Conservation (phyloP, 2,888 invertebrate genomes). For the Cecidostiba fungosa region DNA sequence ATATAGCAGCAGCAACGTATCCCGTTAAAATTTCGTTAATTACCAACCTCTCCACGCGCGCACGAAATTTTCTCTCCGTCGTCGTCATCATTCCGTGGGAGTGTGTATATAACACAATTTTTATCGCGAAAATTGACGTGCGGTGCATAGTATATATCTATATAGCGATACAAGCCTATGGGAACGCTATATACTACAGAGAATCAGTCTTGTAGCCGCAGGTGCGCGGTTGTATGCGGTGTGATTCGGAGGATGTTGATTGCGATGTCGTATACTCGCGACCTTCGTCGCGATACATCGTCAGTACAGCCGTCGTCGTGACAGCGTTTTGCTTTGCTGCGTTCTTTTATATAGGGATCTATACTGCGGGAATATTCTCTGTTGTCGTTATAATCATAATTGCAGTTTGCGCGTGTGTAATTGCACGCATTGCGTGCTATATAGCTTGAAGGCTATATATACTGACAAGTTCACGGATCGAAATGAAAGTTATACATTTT, state of each 20-base stretch:
- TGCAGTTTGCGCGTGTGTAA: neutral
- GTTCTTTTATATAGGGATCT: too few relatives aligned
- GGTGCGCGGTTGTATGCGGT: neutral
- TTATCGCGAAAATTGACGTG: slow-evolving; percentile 47
- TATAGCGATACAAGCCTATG: neutral
- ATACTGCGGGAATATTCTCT: neutral
- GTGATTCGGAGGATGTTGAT: neutral
- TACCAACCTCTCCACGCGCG: slow-evolving; percentile 10
- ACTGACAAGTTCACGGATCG: neutral
- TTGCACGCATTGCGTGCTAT: neutral
- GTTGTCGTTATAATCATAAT: slow-evolving; percentile 3
- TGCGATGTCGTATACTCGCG: neutral
- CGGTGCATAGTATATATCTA: neutral
- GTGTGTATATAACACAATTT: neutral
- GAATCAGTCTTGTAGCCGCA: neutral
- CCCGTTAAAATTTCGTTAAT: slow-evolving; percentile 54
- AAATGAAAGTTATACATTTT: too few relatives aligned
- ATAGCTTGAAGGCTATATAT: neutral
- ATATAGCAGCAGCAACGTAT: neutral
- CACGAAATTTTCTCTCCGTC: slow-evolving; percentile 19
- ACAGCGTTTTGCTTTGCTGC: neutral
- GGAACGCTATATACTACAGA: slow-evolving; percentile 1
- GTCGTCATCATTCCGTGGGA: slow-evolving; percentile 5
- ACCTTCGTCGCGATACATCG: neutral
- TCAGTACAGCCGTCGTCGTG: neutral